Evolutionary conservation across 1,140 invertebrate species (phyloP), one percentile per base, ranked within the genome.

Genomic region (Drosophila auraria): DNA sequence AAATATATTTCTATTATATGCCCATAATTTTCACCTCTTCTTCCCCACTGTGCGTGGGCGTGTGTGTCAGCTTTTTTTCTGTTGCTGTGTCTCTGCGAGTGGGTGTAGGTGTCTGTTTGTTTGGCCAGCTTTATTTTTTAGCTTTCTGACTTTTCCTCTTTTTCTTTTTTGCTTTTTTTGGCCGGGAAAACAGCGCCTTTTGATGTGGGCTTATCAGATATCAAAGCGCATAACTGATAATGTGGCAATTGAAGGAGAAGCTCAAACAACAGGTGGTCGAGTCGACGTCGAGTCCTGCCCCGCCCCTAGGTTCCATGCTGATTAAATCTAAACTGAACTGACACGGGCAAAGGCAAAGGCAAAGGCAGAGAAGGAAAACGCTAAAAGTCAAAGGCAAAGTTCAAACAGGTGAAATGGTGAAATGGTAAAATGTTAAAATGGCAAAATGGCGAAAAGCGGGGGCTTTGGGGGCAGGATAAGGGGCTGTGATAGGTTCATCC

Each of bases 171-270:
- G 15, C 15, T 14, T 1, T 42, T 42, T 62, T 63, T 25, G 38
- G 30, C 14, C 27, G 0, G 38, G 47, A 4, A 27, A 33, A 36
- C 36, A 38, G 56, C 54, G 53, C 65, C 87, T 80, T 90, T 90
- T 90, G 86, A 90, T 90, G 86, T 90, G 87, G 82, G 86, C 82
- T 90, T 90, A 90, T 86, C 79, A 86, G 82, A 90, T 90, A 90
- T 90, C 86, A 90, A 90, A 90, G 86, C 82, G 86, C 86, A 90
- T 83, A 90, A 82, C 86, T 90, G 86, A 90, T 86, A 90, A 90
- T 82, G 87, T 77, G 82, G 82, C 79, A 90, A 86, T 80, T 82
- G 76, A 66, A 66, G 65, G 58, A 61, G 78, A 65, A 68, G 51
- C 70, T 54, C 30, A 62, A 65, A 54, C 83, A 87, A 87, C 83